Evolutionary conservation across 2,113 vertebrate genomes (phyloP), one percentile per base, ranked within the genome.

Genomic region (Pelodiscus sinensis): DNA sequence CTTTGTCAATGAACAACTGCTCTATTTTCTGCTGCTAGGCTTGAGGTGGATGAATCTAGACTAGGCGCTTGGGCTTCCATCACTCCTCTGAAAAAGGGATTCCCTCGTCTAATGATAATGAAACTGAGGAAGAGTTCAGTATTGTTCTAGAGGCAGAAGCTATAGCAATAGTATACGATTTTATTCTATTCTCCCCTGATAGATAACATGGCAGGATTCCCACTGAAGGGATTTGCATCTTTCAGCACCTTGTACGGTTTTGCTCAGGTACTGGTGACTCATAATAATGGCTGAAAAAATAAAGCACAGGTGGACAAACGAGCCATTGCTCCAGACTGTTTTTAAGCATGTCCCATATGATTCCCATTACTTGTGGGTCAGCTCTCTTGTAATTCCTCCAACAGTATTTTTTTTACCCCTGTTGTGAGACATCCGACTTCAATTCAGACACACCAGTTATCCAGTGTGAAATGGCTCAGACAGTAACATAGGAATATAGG

Each of bases 261-360:
- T 83, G 1, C 24, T 65, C 80, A 25, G 15, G 29, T 25, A 50
- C 58, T 60, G 38, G 54, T 58, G 12, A 82, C 35, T 10, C 52
- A 52, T 27, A 73, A 71, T 6, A 57, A 52, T 11, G 55, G 38
- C 22, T 2, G 84, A 77, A n/a, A 58, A 84, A 91, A 96, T 6
- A 86, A 92, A 94, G 5, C 58, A 94, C 38, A 18, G 87, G 93
- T 56, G 88, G 85, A 92, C 60, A 88, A 90, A 81, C 1, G 82
- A 29, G 85, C 85, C 89, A 91, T 85, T 78, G 13, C 83, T 58
- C 80, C 96, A 29, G 24, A 90, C 93, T 91, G 94, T 96, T 95
- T 95, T 68, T 81, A 88, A 93, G 60, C 6, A 5, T 87, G 88
- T 87, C 88, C 85, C 9, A 84, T 54, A 92, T 38, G 82, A 89